Evolutionary conservation across 2,888 invertebrate genomes (phyloP), one percentile per base, ranked within the genome.

Genomic region (Drosophila borborema): DNA sequence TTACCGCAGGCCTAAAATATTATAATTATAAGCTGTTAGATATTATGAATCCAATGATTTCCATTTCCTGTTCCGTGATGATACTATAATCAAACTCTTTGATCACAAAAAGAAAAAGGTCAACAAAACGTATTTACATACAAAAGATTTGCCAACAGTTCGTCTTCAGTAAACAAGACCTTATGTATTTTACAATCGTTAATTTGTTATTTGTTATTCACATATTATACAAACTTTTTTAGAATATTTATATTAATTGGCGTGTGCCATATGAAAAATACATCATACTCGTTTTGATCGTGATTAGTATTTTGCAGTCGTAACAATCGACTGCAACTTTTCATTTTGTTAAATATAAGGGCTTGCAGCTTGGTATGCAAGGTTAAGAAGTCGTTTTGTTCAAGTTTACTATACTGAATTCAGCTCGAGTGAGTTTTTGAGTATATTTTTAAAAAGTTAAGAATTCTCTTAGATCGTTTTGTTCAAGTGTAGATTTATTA

Each of bases 1-100:
- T 51, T 63, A 74, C 62, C 58, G 66, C 61, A 54, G 58, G 75
- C 20, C 54, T 69, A 66, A 71, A 74, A 72, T 67, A 74, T 73
- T 48, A 73, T 84, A 53, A 76, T 81, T 76, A 78, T 72, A 58
- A 71, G 67, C 56, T 48, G 53, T 71, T 67, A 69, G 23, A 62
- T 69, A 64, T 43, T 14, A 14, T 38, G 38, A 14, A 38, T 38
- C 5, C 38, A 38, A 14, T 38, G 38, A 4, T 38, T 14, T 38
- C 38, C 14, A 38, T 12, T 38, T 7, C 76, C 60, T 65, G 69
- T 64, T 65, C 48, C 58, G 63, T 49, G 40, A 28, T 48, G 49
- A 53, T 51, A 41, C 23, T 8, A 51, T 23, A 31, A 65, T 6
- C 18, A 34, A 3, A 34, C 14, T 3, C 23, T 18, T 31, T 16